Conservation (phyloP, 2,797 vertebrate species). For the Anniella stebbinsi region DNA sequence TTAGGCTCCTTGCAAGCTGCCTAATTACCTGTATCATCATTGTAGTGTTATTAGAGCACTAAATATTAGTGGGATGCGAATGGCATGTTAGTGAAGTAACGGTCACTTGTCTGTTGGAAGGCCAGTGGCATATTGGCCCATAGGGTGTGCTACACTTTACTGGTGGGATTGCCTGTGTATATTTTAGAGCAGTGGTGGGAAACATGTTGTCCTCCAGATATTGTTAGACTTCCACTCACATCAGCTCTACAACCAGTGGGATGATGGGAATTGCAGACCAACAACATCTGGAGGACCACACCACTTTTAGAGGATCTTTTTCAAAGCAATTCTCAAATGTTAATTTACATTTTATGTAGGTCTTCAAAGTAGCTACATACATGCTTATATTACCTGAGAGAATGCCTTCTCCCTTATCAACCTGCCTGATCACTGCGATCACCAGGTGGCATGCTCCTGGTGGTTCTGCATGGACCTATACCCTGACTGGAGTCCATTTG, state of each 20-base stretch:
- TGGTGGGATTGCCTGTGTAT: not conserved
- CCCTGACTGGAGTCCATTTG: too few relatives aligned
- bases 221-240: too few relatives aligned
- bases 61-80: constrained; percentile 30
- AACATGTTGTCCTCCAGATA: too few relatives aligned
- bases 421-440: too few relatives aligned
- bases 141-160: not conserved
- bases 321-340: not conserved
- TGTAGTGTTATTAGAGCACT: not conserved
- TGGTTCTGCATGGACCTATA: too few relatives aligned
- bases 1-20: constrained; percentile 29
- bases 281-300: too few relatives aligned
- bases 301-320: not conserved
- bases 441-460: not conserved
- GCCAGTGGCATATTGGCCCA: not conserved
- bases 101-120: not conserved
- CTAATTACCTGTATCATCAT: not conserved
- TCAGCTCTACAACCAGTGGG: too few relatives aligned
- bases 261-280: too few relatives aligned
- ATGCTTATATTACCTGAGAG: not conserved
- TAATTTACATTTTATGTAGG: not conserved
- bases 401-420: too few relatives aligned
- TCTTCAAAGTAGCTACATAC: not conserved
- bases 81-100: not conserved
- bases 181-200: not conserved